Evolutionary conservation across 2,888 invertebrate species (phyloP), one percentile per base, ranked within the genome.

Genomic region (Phyllotreta striolata): DNA sequence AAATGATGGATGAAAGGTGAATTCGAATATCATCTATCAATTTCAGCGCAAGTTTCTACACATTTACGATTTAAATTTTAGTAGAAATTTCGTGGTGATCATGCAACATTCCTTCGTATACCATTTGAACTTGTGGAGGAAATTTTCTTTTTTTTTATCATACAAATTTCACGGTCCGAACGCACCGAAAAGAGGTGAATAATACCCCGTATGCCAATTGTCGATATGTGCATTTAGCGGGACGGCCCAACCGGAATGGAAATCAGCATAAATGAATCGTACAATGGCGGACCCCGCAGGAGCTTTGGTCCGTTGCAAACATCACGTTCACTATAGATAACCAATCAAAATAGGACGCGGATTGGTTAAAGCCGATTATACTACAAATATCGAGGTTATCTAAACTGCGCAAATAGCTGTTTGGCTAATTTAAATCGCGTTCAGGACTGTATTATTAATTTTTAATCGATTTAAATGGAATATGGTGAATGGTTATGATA

Each of bases 301-400:
- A 66, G 65, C 64, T 59, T 43, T 56, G 59, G 63, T 39, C 43
- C 51, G 57, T 62, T 70, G 66, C 66, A 67, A 66, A 64, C 68
- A 64, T 64, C 71, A 70, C 69, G 70, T 68, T 64, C 72, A 65
- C 66, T 58, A 46, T 69, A 67, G 73, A 73, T 73, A 73, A 71
- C 72, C 63, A 66, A 70, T 72, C 70, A 62, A 70, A 72, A 69
- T 70, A 64, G 68, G 67, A 70, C 69, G 67, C 63, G 62, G 62
- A 59, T 54, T 41, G 54, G 60, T 69, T 68, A 66, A 65, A 68
- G 66, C 66, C 62, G 70, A 68, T 68, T 64, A 63, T 38, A 47
- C 56, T 57, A 67, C 66, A 66, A 70, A 68, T 68, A 66, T 67
- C 54, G 24, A 54, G 59, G 70, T 70, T 70, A 70, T 70, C 70